These are phyloP conservation scores for Pegoplata infirma DNA, from an alignment of 2,888 invertebrate genomes.

Conservation along the genomic window DNA sequence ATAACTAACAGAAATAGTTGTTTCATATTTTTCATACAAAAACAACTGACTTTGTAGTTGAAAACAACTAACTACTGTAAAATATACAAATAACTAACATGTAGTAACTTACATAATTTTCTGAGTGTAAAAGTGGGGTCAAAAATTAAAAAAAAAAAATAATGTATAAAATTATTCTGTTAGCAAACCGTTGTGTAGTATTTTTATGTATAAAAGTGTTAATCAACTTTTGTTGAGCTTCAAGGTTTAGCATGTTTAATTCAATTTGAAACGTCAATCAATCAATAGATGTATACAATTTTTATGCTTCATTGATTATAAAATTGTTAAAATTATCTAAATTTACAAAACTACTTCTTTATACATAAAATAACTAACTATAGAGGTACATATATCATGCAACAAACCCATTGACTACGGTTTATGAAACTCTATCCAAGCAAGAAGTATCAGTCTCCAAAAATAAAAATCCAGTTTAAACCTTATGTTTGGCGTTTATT, in stretches of 20 bases:
- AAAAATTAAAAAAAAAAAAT: no score
- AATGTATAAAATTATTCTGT: background rate
- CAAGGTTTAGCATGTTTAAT: slow-evolving; percentile 29
- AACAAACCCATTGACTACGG: slow-evolving; percentile 12
- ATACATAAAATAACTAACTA: background rate
- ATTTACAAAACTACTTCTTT: background rate
- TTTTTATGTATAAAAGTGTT: slow-evolving; percentile 9
- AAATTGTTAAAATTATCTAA: slow-evolving; percentile 10
- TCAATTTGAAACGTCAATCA: slow-evolving; percentile 31
- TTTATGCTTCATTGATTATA: slow-evolving; percentile 39
- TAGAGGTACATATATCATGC: background rate
- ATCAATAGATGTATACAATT: background rate
- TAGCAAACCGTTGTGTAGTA: background rate
- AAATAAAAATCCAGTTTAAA: background rate
- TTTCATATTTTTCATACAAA: no score
- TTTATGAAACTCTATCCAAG: slow-evolving; percentile 29
- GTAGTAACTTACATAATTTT: no score
- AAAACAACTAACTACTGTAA: no score
- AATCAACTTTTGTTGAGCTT: slow-evolving; percentile 35
- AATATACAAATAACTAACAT: no score
- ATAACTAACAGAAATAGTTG: no score
- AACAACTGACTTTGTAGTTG: no score
- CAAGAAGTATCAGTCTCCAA: slow-evolving; percentile 10
- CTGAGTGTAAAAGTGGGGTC: no score
- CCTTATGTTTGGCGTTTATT: background rate